phyloP scores from a whole-genome alignment of 2,113 vertebrate species.

The Calidris pygmaea region DNA sequence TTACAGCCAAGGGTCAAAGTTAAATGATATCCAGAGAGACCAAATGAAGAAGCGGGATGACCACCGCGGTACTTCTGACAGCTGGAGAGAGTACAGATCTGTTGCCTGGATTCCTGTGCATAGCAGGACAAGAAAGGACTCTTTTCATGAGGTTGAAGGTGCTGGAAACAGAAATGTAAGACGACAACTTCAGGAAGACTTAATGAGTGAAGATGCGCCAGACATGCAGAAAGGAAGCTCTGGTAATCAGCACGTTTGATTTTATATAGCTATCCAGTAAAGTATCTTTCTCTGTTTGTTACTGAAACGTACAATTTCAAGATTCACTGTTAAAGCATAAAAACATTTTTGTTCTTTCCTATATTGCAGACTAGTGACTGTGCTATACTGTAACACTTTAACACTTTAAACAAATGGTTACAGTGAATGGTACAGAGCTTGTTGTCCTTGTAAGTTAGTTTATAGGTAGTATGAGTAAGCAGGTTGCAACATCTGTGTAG shows the following conservation, averaged over 20 bases:
- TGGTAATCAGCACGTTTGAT: conserved; percentile 65
- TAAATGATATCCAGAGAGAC: conserved; percentile 78
- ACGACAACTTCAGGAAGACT: conserved; percentile 67
- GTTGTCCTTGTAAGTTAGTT: neutral
- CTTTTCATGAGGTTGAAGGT: conserved; percentile 69
- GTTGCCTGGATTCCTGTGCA: conserved; percentile 40
- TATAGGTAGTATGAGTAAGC: neutral
- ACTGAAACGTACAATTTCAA: neutral
- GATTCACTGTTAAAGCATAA: neutral
- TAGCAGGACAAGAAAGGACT: conserved; percentile 73
- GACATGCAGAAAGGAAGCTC: conserved; percentile 64
- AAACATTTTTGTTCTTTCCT: neutral
- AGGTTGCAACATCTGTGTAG: neutral
- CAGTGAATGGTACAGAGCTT: neutral
- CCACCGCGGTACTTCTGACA: conserved; percentile 70
- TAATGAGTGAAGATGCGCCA: conserved; percentile 55
- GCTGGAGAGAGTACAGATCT: conserved; percentile 78
- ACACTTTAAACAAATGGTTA: neutral
- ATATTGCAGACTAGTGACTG: neutral
- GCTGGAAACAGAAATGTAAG: conserved; percentile 64
- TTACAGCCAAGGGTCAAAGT: conserved; percentile 71
- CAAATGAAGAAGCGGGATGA: conserved; percentile 78
- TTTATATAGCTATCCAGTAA: neutral
- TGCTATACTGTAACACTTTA: neutral
- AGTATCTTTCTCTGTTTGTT: neutral